Evolutionary conservation across 2,888 invertebrate genomes (phyloP), one percentile per base, ranked within the genome.

Genomic region (Drosophila neotestacea): DNA sequence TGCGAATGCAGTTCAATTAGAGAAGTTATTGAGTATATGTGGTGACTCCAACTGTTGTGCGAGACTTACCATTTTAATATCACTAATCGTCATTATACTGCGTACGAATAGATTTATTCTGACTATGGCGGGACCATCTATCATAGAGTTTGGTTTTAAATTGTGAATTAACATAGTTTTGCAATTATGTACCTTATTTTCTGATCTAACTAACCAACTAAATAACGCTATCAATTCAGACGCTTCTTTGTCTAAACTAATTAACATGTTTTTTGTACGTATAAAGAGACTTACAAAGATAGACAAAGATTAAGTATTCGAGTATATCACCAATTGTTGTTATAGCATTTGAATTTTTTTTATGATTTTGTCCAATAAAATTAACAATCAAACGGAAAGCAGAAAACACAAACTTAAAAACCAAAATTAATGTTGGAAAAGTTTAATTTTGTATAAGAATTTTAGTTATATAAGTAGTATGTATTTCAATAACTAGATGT

Each of bases 51-150:
- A 70, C 77, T 61, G 54, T 60, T 59, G 69, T 69, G 70, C 65
- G 93, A 68, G 93, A 97, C 98, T 98, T 96, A 98, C 98, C 98
- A 98, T 98, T 95, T 98, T 98, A 94, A 97, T 98, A 95, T 98
- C 98, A 96, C 98, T 98, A 95, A 98, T 98, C 93, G 98, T 98
- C 93, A 97, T 97, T 93, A 98, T 97, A 96, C 97, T 98, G 95
- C 98, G 95, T 94, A 98, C 97, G 96, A 98, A 98, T 95, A 98
- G 96, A 96, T 98, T 98, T 94, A 98, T 97, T 94, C 96, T 96
- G 94, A 98, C 98, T 94, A 97, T 95, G 93, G 98, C 98, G 93
- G 98, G 98, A 93, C 98, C 98, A 96, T 97, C 98, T 97, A 95
- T 85, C 80, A 78, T 84, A 84, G 78, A 84, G 84, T 94, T 92